Evolutionary conservation across 2,797 vertebrate genomes (phyloP).

Genomic region (Gobio occitaniae): DNA sequence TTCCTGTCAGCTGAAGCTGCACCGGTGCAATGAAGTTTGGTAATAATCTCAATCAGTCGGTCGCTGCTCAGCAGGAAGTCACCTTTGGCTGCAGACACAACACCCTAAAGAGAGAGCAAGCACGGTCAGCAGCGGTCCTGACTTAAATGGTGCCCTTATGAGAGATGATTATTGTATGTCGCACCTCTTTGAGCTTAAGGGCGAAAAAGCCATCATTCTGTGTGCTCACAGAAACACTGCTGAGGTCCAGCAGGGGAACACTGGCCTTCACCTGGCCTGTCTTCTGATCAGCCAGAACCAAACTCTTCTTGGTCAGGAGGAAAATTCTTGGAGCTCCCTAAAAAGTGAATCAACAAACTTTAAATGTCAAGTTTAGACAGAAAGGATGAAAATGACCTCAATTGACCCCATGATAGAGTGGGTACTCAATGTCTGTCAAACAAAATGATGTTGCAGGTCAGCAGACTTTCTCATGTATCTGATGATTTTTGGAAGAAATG

Average conservation of each 20-base stretch:
- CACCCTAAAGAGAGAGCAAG: constrained; percentile 79
- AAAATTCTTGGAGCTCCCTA: constrained; percentile 93
- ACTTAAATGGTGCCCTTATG: background rate
- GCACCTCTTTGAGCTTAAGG: constrained; percentile 94
- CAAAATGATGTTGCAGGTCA: background rate
- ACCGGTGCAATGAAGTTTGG: constrained; percentile 90
- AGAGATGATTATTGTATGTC: background rate
- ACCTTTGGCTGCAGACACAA: constrained; percentile 91
- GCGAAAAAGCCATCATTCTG: constrained; percentile 95
- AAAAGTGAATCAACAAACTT: constrained; percentile 35
- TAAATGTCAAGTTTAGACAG: background rate
- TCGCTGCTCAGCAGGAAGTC: constrained; percentile 97
- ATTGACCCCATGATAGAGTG: background rate
- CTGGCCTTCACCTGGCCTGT: constrained; percentile 95
- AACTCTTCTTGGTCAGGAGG: constrained; percentile 91
- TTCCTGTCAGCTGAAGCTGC: constrained; percentile 86
- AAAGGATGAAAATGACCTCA: background rate
- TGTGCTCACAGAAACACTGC: constrained; percentile 94
- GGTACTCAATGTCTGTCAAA: background rate
- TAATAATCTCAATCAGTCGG: constrained; percentile 96
- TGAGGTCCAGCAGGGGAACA: constrained; percentile 90
- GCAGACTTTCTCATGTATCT: background rate
- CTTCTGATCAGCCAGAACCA: constrained; percentile 96
- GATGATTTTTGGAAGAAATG: background rate
- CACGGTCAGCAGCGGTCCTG: background rate